Evolutionary conservation across 1,140 invertebrate species (phyloP), one percentile per base, ranked within the genome.

Genomic region (Lerema accius): DNA sequence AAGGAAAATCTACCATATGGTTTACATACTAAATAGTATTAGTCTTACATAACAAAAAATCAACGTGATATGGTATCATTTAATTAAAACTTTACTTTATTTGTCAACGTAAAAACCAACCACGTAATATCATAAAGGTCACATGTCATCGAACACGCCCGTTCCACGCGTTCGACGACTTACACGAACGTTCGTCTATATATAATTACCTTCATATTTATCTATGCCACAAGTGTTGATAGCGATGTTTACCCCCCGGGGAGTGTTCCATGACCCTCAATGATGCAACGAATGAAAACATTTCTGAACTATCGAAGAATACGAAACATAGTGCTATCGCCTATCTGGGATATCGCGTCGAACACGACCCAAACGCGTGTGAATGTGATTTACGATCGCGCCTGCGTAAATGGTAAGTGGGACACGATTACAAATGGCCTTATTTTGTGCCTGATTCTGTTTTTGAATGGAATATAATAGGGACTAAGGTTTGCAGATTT

Each of bases 211-310:
- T n/a, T n/a, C 16, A 37, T 37, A 11, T 37, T 39, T 5, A 51
- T 5, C 10, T 19, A 7, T 13, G 35, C 39, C 48, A 16, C 16
- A 10, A 17, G n/a, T 51, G 17, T 26, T 23, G 35, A 39, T 39
- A 14, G 6, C 10, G 5, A 4, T 23, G 35, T 53, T 14, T 26
- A 53, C 35, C 50, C 50, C 50, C 50, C 50, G 37, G 32, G 35
- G 17, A 19, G 50, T 53, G 37, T 39, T 11, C 50, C 37, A 17
- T 53, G 50, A 53, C 50, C 50, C 37, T 4, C 37, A 17, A 53
- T 40, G 50, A 55, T 55, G 50, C 50, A 55, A 55, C 40, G 50
- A 15, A 37, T 53, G 19, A 19, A 53, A 16, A 51, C 32, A 28
- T 50, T 35, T 35, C 42, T 11, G 42, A 40, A 37, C 50, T 40